Percentiles rank a stretch among this genome's conserved stretches.
Conservation (phyloP, 2,888 invertebrate genomes). For the Temnothorax ravouxi region DNA sequence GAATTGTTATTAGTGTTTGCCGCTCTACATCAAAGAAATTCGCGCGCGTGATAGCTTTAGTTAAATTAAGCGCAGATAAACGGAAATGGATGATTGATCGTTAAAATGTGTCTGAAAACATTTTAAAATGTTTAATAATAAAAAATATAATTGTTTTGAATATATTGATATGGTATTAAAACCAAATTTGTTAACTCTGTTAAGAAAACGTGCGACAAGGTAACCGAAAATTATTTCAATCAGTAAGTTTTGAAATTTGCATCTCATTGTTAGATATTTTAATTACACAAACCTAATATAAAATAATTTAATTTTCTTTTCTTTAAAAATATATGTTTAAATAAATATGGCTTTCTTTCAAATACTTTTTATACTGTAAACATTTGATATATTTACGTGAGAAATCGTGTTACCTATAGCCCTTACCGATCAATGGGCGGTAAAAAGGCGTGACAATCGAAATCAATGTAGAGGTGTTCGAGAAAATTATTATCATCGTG, state of each 20-base stretch:
- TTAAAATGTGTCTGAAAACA: background rate
- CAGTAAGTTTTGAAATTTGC: background rate
- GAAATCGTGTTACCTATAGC: background rate
- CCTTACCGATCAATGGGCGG: background rate
- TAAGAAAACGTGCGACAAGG: background rate
- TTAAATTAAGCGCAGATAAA: constrained; percentile 17
- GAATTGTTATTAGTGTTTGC: constrained; percentile 1
- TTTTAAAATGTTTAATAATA: background rate
- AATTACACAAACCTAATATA: background rate
- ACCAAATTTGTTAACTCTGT: background rate
- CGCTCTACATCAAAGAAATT: constrained; percentile 12
- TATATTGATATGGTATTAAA: background rate
- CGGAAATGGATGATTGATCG: background rate
- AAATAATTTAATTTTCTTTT: background rate
- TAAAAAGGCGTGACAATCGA: constrained; percentile 40
- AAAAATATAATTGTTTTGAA: background rate
- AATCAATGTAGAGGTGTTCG: constrained; percentile 70
- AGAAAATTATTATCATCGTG: constrained; percentile 71
- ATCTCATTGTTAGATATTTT: background rate
- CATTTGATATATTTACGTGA: background rate
- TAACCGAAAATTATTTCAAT: background rate
- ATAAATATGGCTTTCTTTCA: background rate
- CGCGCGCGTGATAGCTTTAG: background rate
- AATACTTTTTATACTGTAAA: background rate
- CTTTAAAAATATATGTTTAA: background rate